These are phyloP conservation scores for Chamaedrilus cognettii DNA, from an alignment of 2,888 invertebrate species.

Conservation along the genomic window DNA sequence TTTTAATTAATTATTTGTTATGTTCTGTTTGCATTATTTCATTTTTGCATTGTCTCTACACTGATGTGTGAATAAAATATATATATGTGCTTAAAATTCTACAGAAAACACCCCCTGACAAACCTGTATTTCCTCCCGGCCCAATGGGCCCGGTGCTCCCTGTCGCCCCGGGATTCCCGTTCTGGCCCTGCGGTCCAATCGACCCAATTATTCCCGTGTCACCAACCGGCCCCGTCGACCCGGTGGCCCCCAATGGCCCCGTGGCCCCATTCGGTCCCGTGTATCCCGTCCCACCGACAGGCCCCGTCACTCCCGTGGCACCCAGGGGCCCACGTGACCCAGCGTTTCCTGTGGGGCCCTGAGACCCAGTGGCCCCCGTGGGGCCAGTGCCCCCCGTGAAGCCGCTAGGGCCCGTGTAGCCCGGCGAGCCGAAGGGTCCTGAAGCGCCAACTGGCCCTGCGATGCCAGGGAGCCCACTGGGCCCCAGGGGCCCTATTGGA, in stretches of 20 bases:
- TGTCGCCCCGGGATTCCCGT: conserved; percentile 12
- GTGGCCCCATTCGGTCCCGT: conserved; percentile 26
- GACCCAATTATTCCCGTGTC: conserved; percentile 33
- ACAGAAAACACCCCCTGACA: too few species aligned
- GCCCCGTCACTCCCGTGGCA: conserved; percentile 27
- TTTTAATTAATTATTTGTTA: too few species aligned
- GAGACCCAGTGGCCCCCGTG: conserved; percentile 13
- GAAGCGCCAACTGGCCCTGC: conserved; percentile 66
- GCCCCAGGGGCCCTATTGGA: conserved; percentile 14
- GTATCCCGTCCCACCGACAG: conserved; percentile 8
- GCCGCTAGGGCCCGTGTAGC: conserved; percentile 63
- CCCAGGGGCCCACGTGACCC: conserved; percentile 29
- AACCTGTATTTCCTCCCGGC: conserved; percentile 1
- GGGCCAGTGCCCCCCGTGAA: conserved; percentile 15
- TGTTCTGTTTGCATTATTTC: too few species aligned
- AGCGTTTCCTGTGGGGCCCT: conserved; percentile 10
- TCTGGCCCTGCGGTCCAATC: conserved; percentile 40
- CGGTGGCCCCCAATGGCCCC: conserved; percentile 28
- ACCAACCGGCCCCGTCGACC: conserved; percentile 11
- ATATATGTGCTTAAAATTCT: too few species aligned
- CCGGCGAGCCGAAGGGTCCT: conserved; percentile 72
- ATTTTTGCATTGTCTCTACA: too few species aligned
- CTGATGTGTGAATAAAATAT: too few species aligned
- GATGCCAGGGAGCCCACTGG: conserved; percentile 24
- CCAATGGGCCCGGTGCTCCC: conserved; percentile 14